These are phyloP conservation scores for Eunapius fragilis DNA, from an alignment of 37 sponge, comb jelly and placozoan species.

Conservation along the genomic window DNA sequence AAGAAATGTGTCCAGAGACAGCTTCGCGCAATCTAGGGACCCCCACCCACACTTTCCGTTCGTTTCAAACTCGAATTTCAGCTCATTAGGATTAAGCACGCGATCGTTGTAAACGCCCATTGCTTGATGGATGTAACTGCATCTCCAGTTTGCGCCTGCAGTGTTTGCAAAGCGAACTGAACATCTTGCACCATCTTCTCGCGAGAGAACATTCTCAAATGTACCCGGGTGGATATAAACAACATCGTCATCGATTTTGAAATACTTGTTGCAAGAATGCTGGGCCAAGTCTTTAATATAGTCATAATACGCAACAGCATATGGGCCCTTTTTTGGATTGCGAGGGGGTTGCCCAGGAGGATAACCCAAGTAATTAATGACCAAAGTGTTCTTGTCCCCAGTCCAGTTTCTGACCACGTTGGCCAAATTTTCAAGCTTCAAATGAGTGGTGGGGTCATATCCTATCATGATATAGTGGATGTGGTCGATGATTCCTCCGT, in stretches of 20 bases:
- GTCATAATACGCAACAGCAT: background rate
- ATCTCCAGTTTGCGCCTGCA: conserved; percentile 10
- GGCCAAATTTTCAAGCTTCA: background rate
- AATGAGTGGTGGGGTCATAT: background rate
- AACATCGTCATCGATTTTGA: conserved; percentile 15
- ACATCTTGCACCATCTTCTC: background rate
- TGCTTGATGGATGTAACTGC: too few relatives aligned
- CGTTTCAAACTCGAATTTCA: too few relatives aligned
- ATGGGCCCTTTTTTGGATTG: background rate
- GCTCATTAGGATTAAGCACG: too few relatives aligned
- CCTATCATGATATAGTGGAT: background rate
- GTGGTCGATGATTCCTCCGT: conserved; percentile 10
- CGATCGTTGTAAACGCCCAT: background rate
- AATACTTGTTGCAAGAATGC: background rate
- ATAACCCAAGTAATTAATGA: background rate
- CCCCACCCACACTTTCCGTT: conserved; percentile 11
- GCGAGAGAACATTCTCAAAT: background rate
- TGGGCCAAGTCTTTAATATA: background rate
- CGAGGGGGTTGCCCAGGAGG: background rate
- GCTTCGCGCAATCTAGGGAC: background rate
- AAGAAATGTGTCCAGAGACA: background rate
- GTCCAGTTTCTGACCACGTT: background rate
- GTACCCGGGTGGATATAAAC: conserved; percentile 11
- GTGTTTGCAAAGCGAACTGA: conserved; percentile 6
- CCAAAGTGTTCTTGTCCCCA: background rate